phyloP scores from a whole-genome alignment of 2,888 invertebrate species.

The Therioaphis trifolii region DNA sequence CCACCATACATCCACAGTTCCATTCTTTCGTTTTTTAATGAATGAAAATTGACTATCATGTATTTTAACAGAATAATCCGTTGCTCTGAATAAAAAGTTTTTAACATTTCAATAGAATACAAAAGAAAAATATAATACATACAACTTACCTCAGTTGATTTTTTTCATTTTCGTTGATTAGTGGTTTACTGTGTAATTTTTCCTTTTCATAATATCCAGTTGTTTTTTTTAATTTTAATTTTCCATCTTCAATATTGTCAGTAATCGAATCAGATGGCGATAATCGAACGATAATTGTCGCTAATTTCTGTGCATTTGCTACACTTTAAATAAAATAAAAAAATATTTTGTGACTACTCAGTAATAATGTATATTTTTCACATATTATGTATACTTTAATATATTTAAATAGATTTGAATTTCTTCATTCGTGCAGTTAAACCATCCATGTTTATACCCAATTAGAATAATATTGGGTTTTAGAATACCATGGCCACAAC shows the following conservation, averaged over 20 bases:
- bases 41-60: constrained; percentile 36
- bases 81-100: constrained; percentile 10
- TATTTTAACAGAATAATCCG: constrained; percentile 22
- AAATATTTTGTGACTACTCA: background rate
- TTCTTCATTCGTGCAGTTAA: constrained; percentile 79
- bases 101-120: background rate
- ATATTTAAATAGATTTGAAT: constrained; percentile 92
- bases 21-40: constrained; percentile 72
- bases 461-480: constrained; percentile 93
- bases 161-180: background rate
- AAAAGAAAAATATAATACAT: background rate
- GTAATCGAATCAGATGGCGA: background rate
- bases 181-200: background rate
- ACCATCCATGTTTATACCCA: constrained; percentile 96
- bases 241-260: background rate
- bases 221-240: background rate
- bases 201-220: constrained; percentile 6
- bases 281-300: constrained; percentile 25
- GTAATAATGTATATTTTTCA: background rate
- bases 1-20: constrained; percentile 97
- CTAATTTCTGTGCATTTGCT: constrained; percentile 15
- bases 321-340: constrained; percentile 23
- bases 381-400: constrained; percentile 76
- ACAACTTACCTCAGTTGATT: background rate
- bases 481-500: constrained; percentile 92